Percentiles rank a stretch among this genome's conserved stretches.
These are phyloP conservation scores for Plutella xylostella DNA, from an alignment of 2,888 invertebrate genomes.

Conservation along the genomic window DNA sequence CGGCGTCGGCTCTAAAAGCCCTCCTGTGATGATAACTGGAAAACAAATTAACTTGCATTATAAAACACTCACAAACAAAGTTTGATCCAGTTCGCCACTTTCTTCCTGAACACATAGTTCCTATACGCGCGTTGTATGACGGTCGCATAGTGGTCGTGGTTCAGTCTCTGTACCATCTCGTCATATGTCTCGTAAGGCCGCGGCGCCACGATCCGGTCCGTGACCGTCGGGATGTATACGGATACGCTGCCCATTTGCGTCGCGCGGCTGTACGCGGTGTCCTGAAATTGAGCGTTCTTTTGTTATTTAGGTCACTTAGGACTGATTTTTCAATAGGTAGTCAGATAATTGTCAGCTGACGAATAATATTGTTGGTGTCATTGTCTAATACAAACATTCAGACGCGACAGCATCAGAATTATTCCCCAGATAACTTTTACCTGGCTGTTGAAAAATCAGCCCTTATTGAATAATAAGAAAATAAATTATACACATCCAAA, in stretches of 20 bases:
- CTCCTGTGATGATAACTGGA: no score
- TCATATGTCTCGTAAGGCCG: constrained; percentile 76
- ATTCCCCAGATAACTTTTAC: no score
- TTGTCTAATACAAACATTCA: no score
- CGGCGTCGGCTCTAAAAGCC: no score
- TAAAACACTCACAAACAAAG: constrained; percentile 49
- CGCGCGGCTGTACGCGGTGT: constrained; percentile 65
- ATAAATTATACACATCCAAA: no score
- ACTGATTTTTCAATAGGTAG: neutral
- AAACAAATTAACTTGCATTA: no score
- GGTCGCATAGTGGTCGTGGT: constrained; percentile 66
- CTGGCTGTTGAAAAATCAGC: no score
- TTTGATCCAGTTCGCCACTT: constrained; percentile 43
- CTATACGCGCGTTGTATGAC: constrained; percentile 76
- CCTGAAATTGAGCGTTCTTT: no score
- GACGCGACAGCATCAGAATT: no score
- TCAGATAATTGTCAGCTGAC: neutral
- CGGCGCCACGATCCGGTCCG: constrained; percentile 72
- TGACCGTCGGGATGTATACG: constrained; percentile 71
- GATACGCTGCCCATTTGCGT: constrained; percentile 73
- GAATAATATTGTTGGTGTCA: neutral
- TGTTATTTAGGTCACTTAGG: no score
- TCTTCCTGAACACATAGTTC: constrained; percentile 64
- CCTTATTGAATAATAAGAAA: no score
- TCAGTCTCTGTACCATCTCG: constrained; percentile 67